phyloP scores from a whole-genome alignment of 2,113 vertebrate genomes.

The Turnix velox region DNA sequence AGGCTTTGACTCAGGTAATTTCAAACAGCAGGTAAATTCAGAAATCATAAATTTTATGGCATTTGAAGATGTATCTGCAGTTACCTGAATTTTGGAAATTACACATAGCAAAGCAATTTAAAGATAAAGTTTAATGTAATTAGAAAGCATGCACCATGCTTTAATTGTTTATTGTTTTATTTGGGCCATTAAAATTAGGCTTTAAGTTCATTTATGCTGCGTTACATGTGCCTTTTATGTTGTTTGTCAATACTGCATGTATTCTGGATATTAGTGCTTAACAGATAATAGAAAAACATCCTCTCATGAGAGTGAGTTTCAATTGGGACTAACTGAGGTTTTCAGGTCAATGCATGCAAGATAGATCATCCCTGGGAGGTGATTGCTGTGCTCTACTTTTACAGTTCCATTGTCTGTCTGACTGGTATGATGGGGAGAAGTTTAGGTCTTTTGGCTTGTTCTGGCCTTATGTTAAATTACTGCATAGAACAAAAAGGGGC shows the following conservation, averaged over 20 bases:
- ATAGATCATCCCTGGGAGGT: background rate
- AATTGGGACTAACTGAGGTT: background rate
- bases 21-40: background rate
- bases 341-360: background rate
- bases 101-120: background rate
- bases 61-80: background rate
- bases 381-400: background rate
- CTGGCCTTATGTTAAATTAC: background rate
- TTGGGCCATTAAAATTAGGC: background rate
- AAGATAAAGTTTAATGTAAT: background rate
- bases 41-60: background rate
- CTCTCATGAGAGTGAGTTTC: background rate
- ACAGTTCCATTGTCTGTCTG: background rate
- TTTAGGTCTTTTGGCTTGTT: background rate
- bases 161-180: background rate
- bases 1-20: conserved; percentile 87
- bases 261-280: background rate
- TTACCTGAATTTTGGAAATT: background rate
- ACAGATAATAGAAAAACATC: background rate
- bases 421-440: background rate
- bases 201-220: background rate
- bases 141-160: background rate
- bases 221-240: background rate
- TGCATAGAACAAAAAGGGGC: background rate
- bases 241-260: background rate